These are phyloP conservation scores for Echinometra lucunter DNA, from an alignment of 53 echinoderm and acorn worm genomes.

Conservation along the genomic window DNA sequence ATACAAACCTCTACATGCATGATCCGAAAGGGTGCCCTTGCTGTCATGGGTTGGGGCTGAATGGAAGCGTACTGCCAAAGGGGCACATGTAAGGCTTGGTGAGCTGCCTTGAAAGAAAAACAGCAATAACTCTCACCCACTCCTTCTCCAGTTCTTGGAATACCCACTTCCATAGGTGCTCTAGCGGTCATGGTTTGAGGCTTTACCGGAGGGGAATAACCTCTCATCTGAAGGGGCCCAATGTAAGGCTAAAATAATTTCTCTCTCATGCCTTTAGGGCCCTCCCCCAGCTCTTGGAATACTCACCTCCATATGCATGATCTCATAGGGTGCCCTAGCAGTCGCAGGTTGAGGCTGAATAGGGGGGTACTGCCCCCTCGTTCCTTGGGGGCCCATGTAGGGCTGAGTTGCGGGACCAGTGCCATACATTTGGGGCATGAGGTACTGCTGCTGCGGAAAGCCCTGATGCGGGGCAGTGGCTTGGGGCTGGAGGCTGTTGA, in stretches of 20 bases:
- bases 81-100: slow-evolving; percentile 58
- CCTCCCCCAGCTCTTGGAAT: too few relatives aligned
- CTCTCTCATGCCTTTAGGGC: too few relatives aligned
- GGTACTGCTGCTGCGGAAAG: slow-evolving; percentile 61
- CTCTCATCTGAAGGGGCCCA: too few relatives aligned
- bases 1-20: slow-evolving; percentile 87
- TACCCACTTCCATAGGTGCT: too few relatives aligned
- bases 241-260: too few relatives aligned
- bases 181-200: too few relatives aligned
- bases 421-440: slow-evolving; percentile 68
- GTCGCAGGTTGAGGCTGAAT: slow-evolving; percentile 60
- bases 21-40: slow-evolving; percentile 73
- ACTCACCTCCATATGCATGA: slow-evolving; percentile 90
- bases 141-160: too few relatives aligned
- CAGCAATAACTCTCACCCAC: too few relatives aligned
- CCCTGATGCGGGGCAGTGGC: slow-evolving; percentile 42
- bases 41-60: slow-evolving; percentile 59
- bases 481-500: slow-evolving; percentile 63
- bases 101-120: too few relatives aligned
- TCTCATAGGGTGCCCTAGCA: slow-evolving; percentile 70
- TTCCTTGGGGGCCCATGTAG: slow-evolving; percentile 55
- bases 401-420: slow-evolving; percentile 51
- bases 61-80: slow-evolving; percentile 57
- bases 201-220: too few relatives aligned
- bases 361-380: slow-evolving; percentile 42